phyloP scores from a whole-genome alignment of 1,140 invertebrate species.

The Sarcophaga bullata region DNA sequence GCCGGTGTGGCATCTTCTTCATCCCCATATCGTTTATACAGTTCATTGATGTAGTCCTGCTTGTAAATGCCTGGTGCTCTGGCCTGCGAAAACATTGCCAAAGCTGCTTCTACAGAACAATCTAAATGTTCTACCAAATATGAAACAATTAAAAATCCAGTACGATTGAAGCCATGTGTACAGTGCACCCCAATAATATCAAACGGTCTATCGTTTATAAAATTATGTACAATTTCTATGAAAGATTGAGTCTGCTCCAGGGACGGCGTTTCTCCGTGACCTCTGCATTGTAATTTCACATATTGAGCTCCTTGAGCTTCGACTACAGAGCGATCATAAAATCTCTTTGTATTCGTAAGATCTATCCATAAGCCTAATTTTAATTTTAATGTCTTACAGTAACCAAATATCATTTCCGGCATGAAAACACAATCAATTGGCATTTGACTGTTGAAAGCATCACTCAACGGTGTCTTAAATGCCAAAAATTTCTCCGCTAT shows the following conservation, averaged over 20 bases:
- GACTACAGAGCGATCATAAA: conserved; percentile 86
- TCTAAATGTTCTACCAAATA: conserved; percentile 87
- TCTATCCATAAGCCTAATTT: conserved; percentile 96
- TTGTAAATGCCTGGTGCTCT: conserved; percentile 84
- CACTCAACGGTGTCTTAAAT: conserved; percentile 91
- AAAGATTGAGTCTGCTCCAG: conserved; percentile 82
- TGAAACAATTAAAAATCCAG: conserved; percentile 92
- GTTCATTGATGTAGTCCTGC: conserved; percentile 78
- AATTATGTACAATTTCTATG: conserved; percentile 80
- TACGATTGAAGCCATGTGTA: conserved; percentile 99
- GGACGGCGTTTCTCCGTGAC: conserved; percentile 84
- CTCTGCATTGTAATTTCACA: conserved; percentile 87
- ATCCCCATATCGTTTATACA: conserved; percentile 83
- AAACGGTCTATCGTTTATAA: conserved; percentile 81
- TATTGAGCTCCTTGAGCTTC: conserved; percentile 81
- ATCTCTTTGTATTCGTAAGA: conserved; percentile 93
- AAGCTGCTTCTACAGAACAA: conserved; percentile 82
- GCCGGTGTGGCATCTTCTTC: conserved; percentile 76
- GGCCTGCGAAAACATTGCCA: conserved; percentile 78
- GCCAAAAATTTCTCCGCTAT: conserved; percentile 86
- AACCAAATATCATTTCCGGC: conserved; percentile 84
- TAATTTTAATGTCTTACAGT: conserved; percentile 77
- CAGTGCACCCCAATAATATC: conserved; percentile 93
- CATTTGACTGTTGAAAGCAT: conserved; percentile 82
- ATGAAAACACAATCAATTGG: conserved; percentile 82